These are phyloP conservation scores for Tinamus guttatus DNA, from an alignment of 2,113 vertebrate species.

Conservation along the genomic window DNA sequence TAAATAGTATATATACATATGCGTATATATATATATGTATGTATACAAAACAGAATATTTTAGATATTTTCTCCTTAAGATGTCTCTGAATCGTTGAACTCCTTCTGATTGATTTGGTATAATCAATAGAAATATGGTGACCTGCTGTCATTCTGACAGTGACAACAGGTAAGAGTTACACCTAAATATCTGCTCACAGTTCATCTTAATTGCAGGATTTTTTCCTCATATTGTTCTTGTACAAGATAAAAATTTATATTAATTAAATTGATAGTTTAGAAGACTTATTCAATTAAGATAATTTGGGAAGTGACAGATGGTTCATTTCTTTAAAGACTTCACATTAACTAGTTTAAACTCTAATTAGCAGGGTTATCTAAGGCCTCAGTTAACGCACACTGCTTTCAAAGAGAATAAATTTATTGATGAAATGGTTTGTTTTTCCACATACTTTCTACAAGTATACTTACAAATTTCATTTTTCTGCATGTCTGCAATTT, in stretches of 20 bases:
- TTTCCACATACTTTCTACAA: neutral
- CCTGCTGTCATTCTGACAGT: neutral
- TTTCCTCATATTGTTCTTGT: neutral
- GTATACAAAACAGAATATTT: neutral
- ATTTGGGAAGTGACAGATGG: conserved; percentile 35
- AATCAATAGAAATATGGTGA: neutral
- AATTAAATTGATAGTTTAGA: neutral
- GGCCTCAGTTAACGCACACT: neutral
- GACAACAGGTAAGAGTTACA: neutral
- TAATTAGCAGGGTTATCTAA: conserved; percentile 27
- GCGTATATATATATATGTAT: no score
- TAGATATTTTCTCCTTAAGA: neutral
- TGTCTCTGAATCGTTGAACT: neutral
- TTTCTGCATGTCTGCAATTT: neutral
- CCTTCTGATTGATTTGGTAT: neutral
- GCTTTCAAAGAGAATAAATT: conserved; percentile 9
- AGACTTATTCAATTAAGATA: conserved; percentile 10
- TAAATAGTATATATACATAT: no score
- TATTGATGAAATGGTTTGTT: neutral
- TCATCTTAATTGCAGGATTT: neutral
- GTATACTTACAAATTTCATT: neutral
- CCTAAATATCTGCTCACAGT: neutral
- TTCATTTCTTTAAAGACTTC: conserved; percentile 27
- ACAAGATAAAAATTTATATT: conserved; percentile 18
- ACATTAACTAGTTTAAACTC: conserved; percentile 30